Evolutionary conservation across 2,797 vertebrate genomes (phyloP).

Genomic region (Tapirus indicus): DNA sequence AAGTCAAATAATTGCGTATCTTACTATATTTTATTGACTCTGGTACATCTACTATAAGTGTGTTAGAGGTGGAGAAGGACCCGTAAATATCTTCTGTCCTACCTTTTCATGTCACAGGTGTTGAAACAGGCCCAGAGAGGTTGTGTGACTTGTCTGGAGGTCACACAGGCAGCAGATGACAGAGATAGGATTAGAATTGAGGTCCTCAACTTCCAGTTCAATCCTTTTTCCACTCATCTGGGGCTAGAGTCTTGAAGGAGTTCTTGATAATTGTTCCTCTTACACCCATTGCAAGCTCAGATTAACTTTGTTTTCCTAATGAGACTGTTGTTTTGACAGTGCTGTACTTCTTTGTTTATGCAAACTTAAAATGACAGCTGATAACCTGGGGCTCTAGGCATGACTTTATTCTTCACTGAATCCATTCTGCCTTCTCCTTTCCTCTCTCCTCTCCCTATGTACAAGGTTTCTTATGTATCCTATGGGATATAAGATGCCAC

Average conservation of each 20-base stretch:
- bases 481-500: not conserved
- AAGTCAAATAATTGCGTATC: not conserved
- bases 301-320: not conserved
- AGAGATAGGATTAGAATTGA: constrained; percentile 1
- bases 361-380: not conserved
- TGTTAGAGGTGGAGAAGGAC: not conserved
- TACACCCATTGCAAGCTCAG: not conserved
- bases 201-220: not conserved
- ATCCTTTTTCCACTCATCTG: not conserved
- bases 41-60: not conserved
- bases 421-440: not conserved
- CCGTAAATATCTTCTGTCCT: not conserved
- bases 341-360: not conserved
- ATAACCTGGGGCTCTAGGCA: not conserved
- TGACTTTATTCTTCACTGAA: not conserved
- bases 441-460: not conserved
- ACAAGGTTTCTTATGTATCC: not conserved
- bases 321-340: not conserved
- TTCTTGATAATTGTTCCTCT: not conserved
- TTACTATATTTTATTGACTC: not conserved
- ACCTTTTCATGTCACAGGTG: constrained; percentile 19
- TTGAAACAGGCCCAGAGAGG: not conserved
- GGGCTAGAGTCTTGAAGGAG: not conserved
- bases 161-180: not conserved
- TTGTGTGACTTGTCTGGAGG: not conserved